Conservation (phyloP, 2,888 invertebrate genomes). For the Mycalesis mineus region DNA sequence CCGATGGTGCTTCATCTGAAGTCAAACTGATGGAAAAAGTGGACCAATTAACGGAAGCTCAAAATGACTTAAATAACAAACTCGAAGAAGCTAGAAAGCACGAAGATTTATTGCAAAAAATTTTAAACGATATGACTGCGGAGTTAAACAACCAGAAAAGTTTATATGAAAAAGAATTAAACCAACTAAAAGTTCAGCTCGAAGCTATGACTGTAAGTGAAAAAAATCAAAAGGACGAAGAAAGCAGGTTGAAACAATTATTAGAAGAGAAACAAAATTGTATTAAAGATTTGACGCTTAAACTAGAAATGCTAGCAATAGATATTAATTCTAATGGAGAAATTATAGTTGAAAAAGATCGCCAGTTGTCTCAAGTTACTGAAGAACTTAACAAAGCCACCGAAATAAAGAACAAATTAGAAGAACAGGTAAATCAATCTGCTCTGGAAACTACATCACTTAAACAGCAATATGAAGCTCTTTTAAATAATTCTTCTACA, state of each 20-base stretch:
- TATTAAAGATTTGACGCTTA: conserved; percentile 60
- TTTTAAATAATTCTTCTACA: conserved; percentile 60
- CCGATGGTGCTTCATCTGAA: conserved; percentile 65
- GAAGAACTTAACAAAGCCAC: conserved; percentile 58
- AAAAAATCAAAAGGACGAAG: conserved; percentile 50
- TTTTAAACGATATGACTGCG: conserved; percentile 62
- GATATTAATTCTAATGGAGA: conserved; percentile 70
- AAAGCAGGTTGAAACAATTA: conserved; percentile 43
- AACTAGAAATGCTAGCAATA: conserved; percentile 66
- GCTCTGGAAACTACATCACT: conserved; percentile 53
- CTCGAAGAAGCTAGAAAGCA: conserved; percentile 69
- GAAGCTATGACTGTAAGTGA: conserved; percentile 45
- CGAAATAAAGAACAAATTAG: conserved; percentile 65
- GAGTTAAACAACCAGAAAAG: conserved; percentile 65
- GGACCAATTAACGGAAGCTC: conserved; percentile 68
- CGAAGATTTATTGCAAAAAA: conserved; percentile 69
- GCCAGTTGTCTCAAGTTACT: conserved; percentile 59
- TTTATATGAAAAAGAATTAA: conserved; percentile 59
- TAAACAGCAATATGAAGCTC: conserved; percentile 64
- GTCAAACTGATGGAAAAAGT: conserved; percentile 71
- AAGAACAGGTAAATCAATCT: conserved; percentile 65
- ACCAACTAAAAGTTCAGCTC: conserved; percentile 53
- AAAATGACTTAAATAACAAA: conserved; percentile 70
- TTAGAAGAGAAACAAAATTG: conserved; percentile 60
- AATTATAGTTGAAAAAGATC: conserved; percentile 68